A percentile compares a stretch with the other conserved stretches of the same genome.
Evolutionary conservation across 2,113 vertebrate species (phyloP).

Genomic region (Trochalopteron elliotii): DNA sequence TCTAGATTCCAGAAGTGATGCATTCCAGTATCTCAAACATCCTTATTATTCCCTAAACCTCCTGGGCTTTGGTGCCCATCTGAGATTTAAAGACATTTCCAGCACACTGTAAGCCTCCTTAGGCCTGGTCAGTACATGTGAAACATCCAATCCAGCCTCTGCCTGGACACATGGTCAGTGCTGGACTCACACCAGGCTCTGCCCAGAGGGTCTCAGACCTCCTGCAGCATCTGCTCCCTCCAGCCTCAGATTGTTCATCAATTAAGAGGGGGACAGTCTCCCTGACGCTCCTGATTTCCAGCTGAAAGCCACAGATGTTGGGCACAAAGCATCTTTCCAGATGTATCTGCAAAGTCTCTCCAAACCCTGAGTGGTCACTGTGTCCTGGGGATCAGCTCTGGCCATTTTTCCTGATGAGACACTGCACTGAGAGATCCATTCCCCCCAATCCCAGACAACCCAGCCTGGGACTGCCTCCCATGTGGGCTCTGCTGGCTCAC

Average conservation of each 20-base stretch:
- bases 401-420: neutral
- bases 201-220: neutral
- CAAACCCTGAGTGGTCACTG: neutral
- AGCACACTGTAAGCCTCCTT: neutral
- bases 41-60: fast-evolving
- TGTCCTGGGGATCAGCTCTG: neutral
- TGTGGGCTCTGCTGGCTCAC: neutral
- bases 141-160: neutral
- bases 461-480: neutral
- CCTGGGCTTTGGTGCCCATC: neutral
- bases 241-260: neutral
- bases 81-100: neutral
- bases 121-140: neutral
- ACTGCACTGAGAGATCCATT: neutral
- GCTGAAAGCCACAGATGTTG: neutral
- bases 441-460: neutral
- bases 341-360: neutral
- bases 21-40: neutral
- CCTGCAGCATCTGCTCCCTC: fast-evolving
- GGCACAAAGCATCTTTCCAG: neutral
- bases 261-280: neutral
- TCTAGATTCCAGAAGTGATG: neutral
- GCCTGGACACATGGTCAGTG: neutral
- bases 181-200: neutral
- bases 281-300: neutral